Evolutionary conservation across 2,113 vertebrate species (phyloP), one percentile per base, ranked within the genome.

Genomic region (Crypturellus undulatus): DNA sequence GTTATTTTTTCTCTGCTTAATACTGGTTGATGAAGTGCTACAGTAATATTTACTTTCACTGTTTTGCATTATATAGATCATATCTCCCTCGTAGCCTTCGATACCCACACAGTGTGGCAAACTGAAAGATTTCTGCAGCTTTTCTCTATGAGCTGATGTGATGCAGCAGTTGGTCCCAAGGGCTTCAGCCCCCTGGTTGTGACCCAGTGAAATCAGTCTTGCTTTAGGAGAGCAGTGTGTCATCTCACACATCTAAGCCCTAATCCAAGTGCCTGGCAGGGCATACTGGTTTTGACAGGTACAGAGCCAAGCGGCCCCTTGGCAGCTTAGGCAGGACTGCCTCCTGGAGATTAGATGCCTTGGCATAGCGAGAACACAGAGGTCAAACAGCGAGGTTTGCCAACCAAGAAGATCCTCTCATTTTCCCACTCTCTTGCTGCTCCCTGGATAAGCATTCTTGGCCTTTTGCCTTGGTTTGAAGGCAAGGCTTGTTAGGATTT

Each of bases 381-480:
- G 94, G 92, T 96, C 95, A 97, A 92, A 62, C 77, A 58, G 84
- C 3, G 4, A 86, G 87, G 90, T 89, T 94, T 96, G 94, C 94
- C 83, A 95, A 87, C 83, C 77, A 71, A 42, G 92, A 92, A 84
- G 92, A 96, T 72, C 56, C 69, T 84, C 80, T 94, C 79, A 72
- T 96, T 95, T 94, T 90, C 88, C 79, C 45, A 38, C 52, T 88
- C 79, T 84, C 18, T 90, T 3, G 10, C 77, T 76, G 90, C 58
- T 96, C 92, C 88, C 93, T 93, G 69, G 90, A 89, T 90, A 94
- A 96, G 90, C 83, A 77, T 94, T 96, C 90, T 96, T 97, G 96
- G 96, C 93, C 85, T 94, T 96, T 92, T 96, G 90, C 92, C 95
- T 93, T 77, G 79, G 83, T 96, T 96, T 90, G 93, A 96, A 97